Evolutionary conservation across 2,113 vertebrate genomes (phyloP).

Genomic region (Micromys minutus): DNA sequence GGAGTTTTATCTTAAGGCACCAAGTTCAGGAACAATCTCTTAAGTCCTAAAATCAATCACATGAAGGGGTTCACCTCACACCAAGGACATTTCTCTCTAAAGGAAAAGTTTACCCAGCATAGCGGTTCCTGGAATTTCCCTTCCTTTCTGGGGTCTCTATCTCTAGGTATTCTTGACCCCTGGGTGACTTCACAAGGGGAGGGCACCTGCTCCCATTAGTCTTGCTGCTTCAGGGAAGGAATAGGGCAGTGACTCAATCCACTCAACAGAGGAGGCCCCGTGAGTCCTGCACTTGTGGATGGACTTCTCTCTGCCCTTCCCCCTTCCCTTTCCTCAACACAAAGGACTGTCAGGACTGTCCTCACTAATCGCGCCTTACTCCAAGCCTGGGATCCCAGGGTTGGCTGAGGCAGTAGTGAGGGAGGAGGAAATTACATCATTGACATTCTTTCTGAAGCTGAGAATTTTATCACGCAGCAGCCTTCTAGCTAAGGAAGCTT

Average conservation of each 20-base stretch:
- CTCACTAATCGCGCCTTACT: neutral
- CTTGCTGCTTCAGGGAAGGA: neutral
- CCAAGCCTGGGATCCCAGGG: neutral
- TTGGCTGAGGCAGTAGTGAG: neutral
- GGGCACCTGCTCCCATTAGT: no score
- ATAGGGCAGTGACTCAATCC: neutral
- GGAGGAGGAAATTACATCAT: neutral
- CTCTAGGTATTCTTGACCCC: neutral
- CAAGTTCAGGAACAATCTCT: neutral
- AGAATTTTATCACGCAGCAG: neutral
- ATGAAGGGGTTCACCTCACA: no score
- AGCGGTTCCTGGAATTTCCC: neutral
- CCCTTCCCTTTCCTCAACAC: neutral
- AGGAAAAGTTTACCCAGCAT: neutral
- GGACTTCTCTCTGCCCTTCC: neutral
- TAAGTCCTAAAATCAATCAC: neutral
- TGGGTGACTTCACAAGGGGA: neutral
- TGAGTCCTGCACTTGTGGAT: neutral
- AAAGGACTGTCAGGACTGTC: neutral
- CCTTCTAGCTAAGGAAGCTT: neutral
- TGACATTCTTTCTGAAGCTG: neutral
- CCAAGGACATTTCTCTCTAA: neutral
- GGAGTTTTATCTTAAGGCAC: neutral
- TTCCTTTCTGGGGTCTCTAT: neutral
- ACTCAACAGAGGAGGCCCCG: neutral